Conservation (phyloP, 1,140 invertebrate genomes). For the Drosophila carrolli region DNA sequence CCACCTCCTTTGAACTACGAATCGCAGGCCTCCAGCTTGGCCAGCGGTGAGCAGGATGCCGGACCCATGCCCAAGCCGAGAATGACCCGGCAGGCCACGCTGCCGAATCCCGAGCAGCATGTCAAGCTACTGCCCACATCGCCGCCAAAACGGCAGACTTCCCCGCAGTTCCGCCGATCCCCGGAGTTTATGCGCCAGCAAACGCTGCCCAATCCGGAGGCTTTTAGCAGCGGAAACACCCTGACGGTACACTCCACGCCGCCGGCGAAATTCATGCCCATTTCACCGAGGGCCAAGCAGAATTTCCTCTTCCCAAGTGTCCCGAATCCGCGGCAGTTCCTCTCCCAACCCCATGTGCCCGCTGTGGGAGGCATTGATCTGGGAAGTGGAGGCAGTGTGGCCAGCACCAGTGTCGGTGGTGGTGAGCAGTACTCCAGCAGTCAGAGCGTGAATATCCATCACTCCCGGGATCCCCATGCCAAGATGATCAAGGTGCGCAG, state of each 20-base stretch:
- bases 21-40: conserved; percentile 61
- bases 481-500: conserved; percentile 85
- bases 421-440: conserved; percentile 84
- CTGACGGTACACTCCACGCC: conserved; percentile 70
- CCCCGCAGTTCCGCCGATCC: conserved; percentile 80
- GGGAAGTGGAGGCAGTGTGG: conserved; percentile 61
- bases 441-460: conserved; percentile 83
- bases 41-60: conserved; percentile 68
- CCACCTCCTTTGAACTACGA: conserved; percentile 64
- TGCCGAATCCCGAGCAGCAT: conserved; percentile 84
- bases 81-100: conserved; percentile 79
- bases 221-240: conserved; percentile 75
- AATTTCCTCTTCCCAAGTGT: conserved; percentile 83
- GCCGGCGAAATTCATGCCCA: conserved; percentile 80
- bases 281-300: conserved; percentile 82
- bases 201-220: conserved; percentile 82
- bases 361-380: conserved; percentile 63
- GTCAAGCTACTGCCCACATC: conserved; percentile 82
- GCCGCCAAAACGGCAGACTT: conserved; percentile 82
- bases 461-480: conserved; percentile 69
- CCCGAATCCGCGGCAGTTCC: conserved; percentile 77
- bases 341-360: conserved; percentile 83
- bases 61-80: conserved; percentile 66
- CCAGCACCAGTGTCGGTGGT: conserved; percentile 43
- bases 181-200: conserved; percentile 84